Evolutionary conservation across 35 echinoderm and acorn worm species (phyloP).

Genomic region (Strongylocentrotus purpuratus): DNA sequence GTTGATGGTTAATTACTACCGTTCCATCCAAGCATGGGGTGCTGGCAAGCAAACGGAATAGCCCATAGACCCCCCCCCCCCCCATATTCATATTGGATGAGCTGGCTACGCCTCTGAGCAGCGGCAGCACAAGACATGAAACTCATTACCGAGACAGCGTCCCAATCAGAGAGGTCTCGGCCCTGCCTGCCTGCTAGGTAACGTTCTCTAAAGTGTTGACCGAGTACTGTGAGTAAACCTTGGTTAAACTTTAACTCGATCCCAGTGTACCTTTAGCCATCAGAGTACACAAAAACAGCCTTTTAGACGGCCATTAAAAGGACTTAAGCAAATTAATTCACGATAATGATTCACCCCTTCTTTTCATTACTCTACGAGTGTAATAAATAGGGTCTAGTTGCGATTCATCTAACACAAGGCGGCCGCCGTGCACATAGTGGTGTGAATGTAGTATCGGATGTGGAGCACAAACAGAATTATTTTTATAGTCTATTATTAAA

Average conservation of each 20-base stretch:
- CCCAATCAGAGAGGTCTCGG: too few relatives aligned
- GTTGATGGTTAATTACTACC: too few relatives aligned
- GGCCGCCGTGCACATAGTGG: background rate
- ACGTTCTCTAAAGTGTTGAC: background rate
- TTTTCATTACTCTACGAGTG: background rate
- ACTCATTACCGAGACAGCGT: background rate
- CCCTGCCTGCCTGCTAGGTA: background rate
- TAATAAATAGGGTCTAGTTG: background rate
- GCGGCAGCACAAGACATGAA: background rate
- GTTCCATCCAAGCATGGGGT: too few relatives aligned
- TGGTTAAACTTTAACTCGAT: conserved; percentile 13
- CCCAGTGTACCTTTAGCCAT: background rate
- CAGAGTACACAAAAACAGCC: background rate
- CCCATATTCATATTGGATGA: background rate
- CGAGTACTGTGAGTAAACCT: background rate
- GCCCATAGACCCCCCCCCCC: background rate
- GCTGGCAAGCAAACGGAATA: too few relatives aligned
- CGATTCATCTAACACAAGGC: background rate
- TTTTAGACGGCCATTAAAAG: conserved; percentile 17
- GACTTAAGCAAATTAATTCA: conserved; percentile 5
- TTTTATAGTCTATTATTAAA: background rate
- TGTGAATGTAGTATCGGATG: background rate
- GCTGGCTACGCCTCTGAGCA: background rate
- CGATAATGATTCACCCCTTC: background rate
- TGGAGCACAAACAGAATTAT: background rate